Percentiles rank a stretch among this genome's conserved stretches.
Evolutionary conservation across 2,888 invertebrate genomes (phyloP).

Genomic region (Phasia obesa): DNA sequence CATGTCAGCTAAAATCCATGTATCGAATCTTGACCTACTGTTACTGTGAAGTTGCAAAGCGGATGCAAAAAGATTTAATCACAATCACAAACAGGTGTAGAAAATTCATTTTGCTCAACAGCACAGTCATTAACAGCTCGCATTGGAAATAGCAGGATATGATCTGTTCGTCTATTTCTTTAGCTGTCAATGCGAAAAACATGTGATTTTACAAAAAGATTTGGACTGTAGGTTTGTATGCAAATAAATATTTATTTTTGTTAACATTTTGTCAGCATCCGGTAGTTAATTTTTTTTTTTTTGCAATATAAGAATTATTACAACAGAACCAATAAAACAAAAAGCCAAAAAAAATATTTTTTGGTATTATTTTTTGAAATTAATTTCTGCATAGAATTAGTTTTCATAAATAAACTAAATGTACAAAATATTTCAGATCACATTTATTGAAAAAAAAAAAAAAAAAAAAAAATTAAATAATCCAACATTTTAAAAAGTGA

Average conservation of each 20-base stretch:
- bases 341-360: too few species aligned
- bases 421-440: conserved; percentile 23
- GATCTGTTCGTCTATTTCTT: conserved; percentile 34
- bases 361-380: not conserved
- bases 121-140: conserved; percentile 31
- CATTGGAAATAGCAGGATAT: conserved; percentile 39
- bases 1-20: conserved; percentile 21
- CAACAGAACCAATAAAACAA: too few species aligned
- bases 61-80: conserved; percentile 32
- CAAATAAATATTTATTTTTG: conserved; percentile 33
- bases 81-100: conserved; percentile 37
- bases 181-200: conserved; percentile 36
- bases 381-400: not conserved
- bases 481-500: conserved; percentile 53
- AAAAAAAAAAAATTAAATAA: conserved; percentile 28
- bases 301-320: conserved; percentile 1
- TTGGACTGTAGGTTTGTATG: conserved; percentile 19
- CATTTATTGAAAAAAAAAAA: conserved; percentile 14
- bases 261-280: conserved; percentile 35
- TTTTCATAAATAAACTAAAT: conserved; percentile 20
- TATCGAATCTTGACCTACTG: conserved; percentile 29
- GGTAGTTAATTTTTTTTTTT: conserved; percentile 12
- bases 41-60: conserved; percentile 23
- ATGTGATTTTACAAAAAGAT: conserved; percentile 24
- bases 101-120: conserved; percentile 16